Conservation (phyloP, 2,113 vertebrate species). For the Calidris pygmaea region DNA sequence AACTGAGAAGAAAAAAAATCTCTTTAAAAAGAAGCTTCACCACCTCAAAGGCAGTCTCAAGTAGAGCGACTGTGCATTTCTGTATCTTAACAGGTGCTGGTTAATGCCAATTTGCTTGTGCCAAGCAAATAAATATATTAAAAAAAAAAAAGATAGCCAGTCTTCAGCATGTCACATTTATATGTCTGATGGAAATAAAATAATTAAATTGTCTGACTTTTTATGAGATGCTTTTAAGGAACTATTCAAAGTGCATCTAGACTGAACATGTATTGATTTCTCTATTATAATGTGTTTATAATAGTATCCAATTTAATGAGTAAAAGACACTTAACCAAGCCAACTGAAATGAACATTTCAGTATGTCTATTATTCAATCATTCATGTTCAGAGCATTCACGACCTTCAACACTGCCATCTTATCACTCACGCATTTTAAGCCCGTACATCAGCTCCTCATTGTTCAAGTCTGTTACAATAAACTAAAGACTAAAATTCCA, state of each 20-base stretch:
- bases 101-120: neutral
- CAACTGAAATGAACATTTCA: neutral
- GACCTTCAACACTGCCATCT: neutral
- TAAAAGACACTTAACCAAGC: neutral
- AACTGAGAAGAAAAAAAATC: neutral
- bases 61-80: neutral
- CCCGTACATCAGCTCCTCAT: neutral
- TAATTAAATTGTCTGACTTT: neutral
- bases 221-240: constrained; percentile 15
- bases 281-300: neutral
- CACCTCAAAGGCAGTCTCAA: neutral
- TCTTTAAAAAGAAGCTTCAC: neutral
- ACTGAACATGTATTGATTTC: neutral
- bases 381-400: neutral
- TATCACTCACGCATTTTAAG: neutral
- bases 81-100: neutral
- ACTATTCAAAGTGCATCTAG: constrained; percentile 12
- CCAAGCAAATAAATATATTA: constrained; percentile 15
- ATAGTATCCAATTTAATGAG: neutral
- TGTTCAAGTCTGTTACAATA: neutral
- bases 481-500: neutral
- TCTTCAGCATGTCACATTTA: neutral
- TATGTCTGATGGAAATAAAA: constrained; percentile 19
- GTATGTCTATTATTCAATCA: neutral
- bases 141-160: constrained; percentile 5